Conservation (phyloP, 37 sponge, comb jelly and placozoan species). For the Chondrilla cf. caribensis region DNA sequence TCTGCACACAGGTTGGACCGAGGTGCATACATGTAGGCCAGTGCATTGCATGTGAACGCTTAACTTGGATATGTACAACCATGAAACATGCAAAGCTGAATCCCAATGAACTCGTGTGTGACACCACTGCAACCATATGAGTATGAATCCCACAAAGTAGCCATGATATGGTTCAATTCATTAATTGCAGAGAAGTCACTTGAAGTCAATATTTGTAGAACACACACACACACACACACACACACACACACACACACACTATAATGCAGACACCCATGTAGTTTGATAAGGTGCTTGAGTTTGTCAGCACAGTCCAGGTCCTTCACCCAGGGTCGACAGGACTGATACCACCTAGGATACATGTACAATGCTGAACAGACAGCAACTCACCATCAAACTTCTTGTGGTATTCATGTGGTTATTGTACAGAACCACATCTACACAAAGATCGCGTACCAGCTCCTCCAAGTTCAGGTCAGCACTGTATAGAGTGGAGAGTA, state of each 20-base stretch:
- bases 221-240: no score
- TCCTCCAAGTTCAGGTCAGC: conserved; percentile 9
- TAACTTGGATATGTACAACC: no score
- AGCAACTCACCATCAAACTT: no score
- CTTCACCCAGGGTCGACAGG: neutral
- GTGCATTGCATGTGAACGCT: no score
- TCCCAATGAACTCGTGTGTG: no score
- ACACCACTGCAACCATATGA: no score
- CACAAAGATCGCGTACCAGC: neutral
- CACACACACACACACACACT: neutral
- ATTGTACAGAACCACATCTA: conserved; percentile 7
- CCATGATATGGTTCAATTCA: no score
- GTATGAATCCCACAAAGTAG: no score
- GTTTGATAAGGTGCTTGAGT: neutral
- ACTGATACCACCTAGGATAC: neutral
- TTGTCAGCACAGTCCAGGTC: neutral
- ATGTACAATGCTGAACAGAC: neutral
- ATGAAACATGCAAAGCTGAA: no score
- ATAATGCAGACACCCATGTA: neutral
- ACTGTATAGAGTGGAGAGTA: neutral
- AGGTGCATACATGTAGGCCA: no score
- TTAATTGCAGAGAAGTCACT: neutral
- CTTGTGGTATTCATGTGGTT: neutral
- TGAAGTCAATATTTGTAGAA: neutral
- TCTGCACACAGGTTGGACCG: no score